A percentile compares a stretch with the other conserved stretches of the same genome.
Conservation (phyloP, 2,113 vertebrate genomes). For the Acrocephalus kingi region DNA sequence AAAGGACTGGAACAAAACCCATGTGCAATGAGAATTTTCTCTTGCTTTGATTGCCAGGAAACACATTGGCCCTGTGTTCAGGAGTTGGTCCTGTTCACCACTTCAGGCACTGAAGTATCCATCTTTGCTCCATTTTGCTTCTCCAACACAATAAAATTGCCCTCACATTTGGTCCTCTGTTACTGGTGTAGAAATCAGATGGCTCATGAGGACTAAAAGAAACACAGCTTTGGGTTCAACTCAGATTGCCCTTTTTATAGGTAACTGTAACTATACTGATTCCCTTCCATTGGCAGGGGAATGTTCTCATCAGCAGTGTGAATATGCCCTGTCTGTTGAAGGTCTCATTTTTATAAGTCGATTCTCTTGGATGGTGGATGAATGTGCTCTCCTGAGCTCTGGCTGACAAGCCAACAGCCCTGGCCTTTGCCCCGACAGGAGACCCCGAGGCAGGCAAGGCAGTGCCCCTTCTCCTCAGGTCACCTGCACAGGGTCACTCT, state of each 20-base stretch:
- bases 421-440: neutral
- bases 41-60: neutral
- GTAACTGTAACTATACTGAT: neutral
- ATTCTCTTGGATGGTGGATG: neutral
- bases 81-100: neutral
- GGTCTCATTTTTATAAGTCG: accelerated
- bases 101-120: neutral
- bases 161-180: neutral
- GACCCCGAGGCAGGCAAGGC: neutral
- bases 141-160: neutral
- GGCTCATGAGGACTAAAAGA: neutral
- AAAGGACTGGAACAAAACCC: neutral
- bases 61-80: neutral
- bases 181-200: neutral
- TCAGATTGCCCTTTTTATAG: neutral
- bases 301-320: neutral
- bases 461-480: neutral
- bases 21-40: neutral
- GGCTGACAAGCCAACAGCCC: neutral
- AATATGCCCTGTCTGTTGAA: neutral
- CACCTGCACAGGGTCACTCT: neutral
- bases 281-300: neutral
- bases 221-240: neutral
- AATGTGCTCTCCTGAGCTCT: neutral
- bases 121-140: neutral